These are phyloP conservation scores for Lutraria lutraria DNA, from an alignment of 2,888 invertebrate genomes.

Conservation along the genomic window DNA sequence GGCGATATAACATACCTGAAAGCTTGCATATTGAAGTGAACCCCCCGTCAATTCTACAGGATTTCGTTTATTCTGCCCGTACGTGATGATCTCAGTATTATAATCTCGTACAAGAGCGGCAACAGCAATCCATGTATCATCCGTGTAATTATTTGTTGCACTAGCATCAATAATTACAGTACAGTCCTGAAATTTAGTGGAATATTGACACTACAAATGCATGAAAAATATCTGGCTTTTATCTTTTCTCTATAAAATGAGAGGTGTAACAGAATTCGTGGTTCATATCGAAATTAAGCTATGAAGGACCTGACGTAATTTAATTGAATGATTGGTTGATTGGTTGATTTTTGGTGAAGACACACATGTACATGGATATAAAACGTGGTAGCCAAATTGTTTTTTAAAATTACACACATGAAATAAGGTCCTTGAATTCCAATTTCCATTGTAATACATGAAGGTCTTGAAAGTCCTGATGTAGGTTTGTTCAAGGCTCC, in stretches of 20 bases:
- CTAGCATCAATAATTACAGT: background rate
- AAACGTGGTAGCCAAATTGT: no score
- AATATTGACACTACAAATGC: background rate
- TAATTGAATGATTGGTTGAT: no score
- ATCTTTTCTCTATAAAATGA: background rate
- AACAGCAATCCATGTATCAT: conserved; percentile 22
- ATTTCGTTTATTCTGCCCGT: background rate
- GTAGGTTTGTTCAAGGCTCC: no score
- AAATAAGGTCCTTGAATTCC: no score
- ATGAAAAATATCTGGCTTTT: background rate
- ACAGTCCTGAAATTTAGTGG: background rate
- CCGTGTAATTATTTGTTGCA: background rate
- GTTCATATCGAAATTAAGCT: background rate
- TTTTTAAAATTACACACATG: no score
- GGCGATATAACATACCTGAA: background rate
- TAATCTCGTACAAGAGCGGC: conserved; percentile 15
- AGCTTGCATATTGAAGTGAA: background rate
- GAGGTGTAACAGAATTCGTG: background rate
- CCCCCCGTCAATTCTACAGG: background rate
- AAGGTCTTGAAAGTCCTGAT: no score
- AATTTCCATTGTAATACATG: no score
- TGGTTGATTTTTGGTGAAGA: no score
- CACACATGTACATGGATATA: no score
- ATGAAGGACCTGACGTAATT: no score
- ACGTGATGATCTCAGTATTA: background rate